A percentile compares a stretch with the other conserved stretches of the same genome.
Evolutionary conservation across 2,888 invertebrate species (phyloP).

Genomic region (Brenthis daphne): DNA sequence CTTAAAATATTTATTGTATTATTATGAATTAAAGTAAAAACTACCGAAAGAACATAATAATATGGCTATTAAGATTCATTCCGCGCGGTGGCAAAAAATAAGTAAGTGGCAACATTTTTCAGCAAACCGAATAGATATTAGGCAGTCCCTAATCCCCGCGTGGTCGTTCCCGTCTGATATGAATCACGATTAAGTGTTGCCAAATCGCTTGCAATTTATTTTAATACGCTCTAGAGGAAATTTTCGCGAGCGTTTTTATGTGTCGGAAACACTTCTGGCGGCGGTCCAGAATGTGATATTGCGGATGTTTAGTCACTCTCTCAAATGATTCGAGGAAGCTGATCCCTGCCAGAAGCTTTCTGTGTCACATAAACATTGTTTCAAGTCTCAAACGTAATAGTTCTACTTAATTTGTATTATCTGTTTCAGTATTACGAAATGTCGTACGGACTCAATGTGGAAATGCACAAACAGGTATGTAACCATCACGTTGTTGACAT

Average conservation of each 20-base stretch:
- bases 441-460: constrained; percentile 98
- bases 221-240: constrained; percentile 79
- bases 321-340: constrained; percentile 77
- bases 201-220: constrained; percentile 82
- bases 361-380: constrained; percentile 65
- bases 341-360: constrained; percentile 75
- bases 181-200: constrained; percentile 82
- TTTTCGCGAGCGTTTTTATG: constrained; percentile 79
- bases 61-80: constrained; percentile 33
- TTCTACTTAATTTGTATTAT: constrained; percentile 63
- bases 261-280: constrained; percentile 81
- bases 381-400: constrained; percentile 44
- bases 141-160: constrained; percentile 72
- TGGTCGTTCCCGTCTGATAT: constrained; percentile 73
- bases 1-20: background rate
- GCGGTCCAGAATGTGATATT: constrained; percentile 68
- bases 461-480: constrained; percentile 98
- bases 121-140: constrained; percentile 64
- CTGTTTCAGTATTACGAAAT: constrained; percentile 98
- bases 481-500: constrained; percentile 32
- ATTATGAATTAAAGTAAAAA: too few species aligned
- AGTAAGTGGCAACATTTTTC: constrained; percentile 44
- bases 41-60: constrained; percentile 13
- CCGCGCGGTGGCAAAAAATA: constrained; percentile 22
- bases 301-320: constrained; percentile 80